These are phyloP conservation scores for Metacarcinus magister DNA, from an alignment of 2,888 invertebrate genomes.

Conservation along the genomic window DNA sequence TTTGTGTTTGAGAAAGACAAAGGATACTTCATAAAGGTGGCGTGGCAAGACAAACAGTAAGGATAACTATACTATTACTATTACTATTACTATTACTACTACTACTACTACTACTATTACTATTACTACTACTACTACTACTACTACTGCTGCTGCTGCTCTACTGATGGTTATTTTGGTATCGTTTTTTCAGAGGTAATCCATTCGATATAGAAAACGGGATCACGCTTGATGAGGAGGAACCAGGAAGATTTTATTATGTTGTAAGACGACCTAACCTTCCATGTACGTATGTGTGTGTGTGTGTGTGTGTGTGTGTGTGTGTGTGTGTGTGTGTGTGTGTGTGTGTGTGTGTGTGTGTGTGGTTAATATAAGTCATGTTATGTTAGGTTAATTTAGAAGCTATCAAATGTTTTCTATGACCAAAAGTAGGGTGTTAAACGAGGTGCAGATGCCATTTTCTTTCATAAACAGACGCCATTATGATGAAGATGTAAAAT, in stretches of 20 bases:
- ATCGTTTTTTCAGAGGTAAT: conserved; percentile 70
- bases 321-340: no score
- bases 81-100: neutral
- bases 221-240: conserved; percentile 66
- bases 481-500: no score
- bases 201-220: conserved; percentile 76
- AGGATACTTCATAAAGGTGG: conserved; percentile 76
- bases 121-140: neutral
- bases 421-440: no score
- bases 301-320: no score
- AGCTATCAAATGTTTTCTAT: no score
- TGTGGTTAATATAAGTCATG: no score
- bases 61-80: neutral
- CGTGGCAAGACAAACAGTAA: conserved; percentile 78
- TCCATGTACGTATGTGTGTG: conserved; percentile 62
- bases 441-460: no score
- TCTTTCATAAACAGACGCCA: no score
- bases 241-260: conserved; percentile 70
- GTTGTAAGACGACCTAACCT: conserved; percentile 69
- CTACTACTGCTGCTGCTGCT: neutral
- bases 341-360: no score
- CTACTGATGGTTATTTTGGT: no score
- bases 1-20: neutral
- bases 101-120: no score
- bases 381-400: no score